Percentiles rank a stretch among this genome's conserved stretches.
phyloP scores from a whole-genome alignment of 2,888 invertebrate species.

The Xestia sexstrigata region DNA sequence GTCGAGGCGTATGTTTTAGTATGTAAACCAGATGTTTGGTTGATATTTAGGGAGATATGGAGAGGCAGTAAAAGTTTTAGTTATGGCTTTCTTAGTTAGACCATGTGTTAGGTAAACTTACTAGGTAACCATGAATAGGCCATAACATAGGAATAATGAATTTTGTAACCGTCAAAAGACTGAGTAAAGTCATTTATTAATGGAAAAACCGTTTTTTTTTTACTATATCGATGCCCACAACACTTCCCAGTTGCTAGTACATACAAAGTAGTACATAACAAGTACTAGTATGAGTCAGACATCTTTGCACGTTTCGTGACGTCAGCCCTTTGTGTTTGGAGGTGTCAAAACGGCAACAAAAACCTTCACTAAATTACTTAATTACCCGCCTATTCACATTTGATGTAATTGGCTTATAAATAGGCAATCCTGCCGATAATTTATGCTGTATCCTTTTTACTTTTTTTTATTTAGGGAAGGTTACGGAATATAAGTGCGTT shows the following conservation, averaged over 20 bases:
- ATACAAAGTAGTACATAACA: constrained; percentile 37
- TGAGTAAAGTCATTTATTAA: neutral
- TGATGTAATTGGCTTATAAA: constrained; percentile 58
- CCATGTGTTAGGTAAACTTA: neutral
- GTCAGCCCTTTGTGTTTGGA: constrained; percentile 64
- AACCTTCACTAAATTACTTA: constrained; percentile 63
- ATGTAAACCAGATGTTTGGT: constrained; percentile 28
- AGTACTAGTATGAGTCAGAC: constrained; percentile 61
- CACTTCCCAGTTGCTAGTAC: constrained; percentile 19
- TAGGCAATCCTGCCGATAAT: constrained; percentile 29
- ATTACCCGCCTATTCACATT: constrained; percentile 64
- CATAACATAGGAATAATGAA: neutral
- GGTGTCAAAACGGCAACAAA: constrained; percentile 66
- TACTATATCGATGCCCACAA: neutral
- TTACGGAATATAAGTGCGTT: neutral
- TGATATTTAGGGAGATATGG: neutral
- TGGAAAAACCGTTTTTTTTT: neutral
- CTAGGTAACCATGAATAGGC: neutral
- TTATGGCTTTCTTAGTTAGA: neutral
- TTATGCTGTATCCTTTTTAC: constrained; percentile 3
- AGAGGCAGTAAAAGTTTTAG: neutral
- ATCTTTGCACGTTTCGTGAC: constrained; percentile 61
- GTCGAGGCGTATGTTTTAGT: neutral
- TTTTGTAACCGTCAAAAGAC: neutral
- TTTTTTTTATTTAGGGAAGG: neutral